Percentiles rank a stretch among this genome's conserved stretches.
Conservation (phyloP, 2,797 vertebrate species). For the Emydoidea blandingii region DNA sequence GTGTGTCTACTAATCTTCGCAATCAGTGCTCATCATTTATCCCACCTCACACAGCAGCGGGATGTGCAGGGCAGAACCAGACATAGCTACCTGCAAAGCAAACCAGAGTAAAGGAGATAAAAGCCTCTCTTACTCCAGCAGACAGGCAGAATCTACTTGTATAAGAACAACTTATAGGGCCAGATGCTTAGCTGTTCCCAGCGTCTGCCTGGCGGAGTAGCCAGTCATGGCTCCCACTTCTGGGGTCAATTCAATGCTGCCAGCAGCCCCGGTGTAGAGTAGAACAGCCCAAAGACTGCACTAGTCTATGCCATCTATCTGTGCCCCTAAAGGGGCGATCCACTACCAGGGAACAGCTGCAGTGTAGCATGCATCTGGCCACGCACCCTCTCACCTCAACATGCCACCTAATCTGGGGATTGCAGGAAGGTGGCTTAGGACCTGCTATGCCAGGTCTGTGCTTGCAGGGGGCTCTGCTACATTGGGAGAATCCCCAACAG, state of each 20-base stretch:
- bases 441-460: background rate
- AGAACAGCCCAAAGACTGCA: background rate
- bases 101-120: background rate
- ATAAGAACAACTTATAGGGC: background rate
- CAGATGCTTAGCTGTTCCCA: background rate
- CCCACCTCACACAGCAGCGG: background rate
- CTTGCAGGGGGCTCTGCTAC: background rate
- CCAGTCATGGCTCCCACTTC: background rate
- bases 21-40: background rate
- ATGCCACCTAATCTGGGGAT: background rate
- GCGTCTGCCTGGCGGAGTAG: background rate
- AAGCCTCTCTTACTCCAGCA: background rate
- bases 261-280: background rate
- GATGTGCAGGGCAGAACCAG: background rate
- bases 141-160: background rate
- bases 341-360: background rate
- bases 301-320: rapidly evolving
- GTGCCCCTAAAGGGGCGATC: background rate
- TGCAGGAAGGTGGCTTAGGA: background rate
- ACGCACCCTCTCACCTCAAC: background rate
- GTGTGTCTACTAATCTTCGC: background rate
- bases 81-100: background rate
- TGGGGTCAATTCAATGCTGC: background rate
- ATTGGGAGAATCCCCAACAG: background rate
- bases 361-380: background rate